These are phyloP conservation scores for Adelges cooleyi DNA, from an alignment of 1,140 invertebrate species.

Conservation along the genomic window DNA sequence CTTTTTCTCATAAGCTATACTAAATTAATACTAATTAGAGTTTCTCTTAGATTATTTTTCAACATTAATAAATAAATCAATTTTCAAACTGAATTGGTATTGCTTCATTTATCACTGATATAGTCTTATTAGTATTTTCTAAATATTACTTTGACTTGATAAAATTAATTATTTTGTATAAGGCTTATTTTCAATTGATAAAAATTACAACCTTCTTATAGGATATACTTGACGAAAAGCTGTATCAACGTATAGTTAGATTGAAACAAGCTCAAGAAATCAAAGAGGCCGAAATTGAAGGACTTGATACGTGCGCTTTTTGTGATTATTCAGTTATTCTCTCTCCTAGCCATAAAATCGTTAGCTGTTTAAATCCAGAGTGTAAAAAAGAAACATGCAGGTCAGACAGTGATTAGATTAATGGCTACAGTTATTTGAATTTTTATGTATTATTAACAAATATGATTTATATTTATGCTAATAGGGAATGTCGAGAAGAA, in stretches of 20 bases:
- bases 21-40: too few relatives aligned
- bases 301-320: conserved; percentile 51
- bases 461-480: conserved; percentile 29
- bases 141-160: too few relatives aligned
- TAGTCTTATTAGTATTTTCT: too few relatives aligned
- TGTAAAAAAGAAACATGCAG: conserved; percentile 55
- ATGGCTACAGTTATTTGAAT: not conserved
- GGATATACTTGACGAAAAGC: not conserved
- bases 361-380: conserved; percentile 51
- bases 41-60: too few relatives aligned
- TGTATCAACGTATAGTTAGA: conserved; percentile 2
- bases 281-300: conserved; percentile 46
- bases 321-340: conserved; percentile 52
- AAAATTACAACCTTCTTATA: not conserved
- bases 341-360: conserved; percentile 46
- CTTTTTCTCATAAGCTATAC: too few relatives aligned
- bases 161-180: too few relatives aligned
- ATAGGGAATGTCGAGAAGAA: conserved; percentile 43
- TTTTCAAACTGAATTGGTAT: too few relatives aligned
- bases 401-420: conserved; percentile 30
- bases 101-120: too few relatives aligned
- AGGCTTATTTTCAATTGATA: too few relatives aligned
- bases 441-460: not conserved
- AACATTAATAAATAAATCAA: too few relatives aligned
- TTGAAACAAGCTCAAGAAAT: conserved; percentile 46